Evolutionary conservation across 1,140 invertebrate species (phyloP).

Genomic region (Zophobas atratus): DNA sequence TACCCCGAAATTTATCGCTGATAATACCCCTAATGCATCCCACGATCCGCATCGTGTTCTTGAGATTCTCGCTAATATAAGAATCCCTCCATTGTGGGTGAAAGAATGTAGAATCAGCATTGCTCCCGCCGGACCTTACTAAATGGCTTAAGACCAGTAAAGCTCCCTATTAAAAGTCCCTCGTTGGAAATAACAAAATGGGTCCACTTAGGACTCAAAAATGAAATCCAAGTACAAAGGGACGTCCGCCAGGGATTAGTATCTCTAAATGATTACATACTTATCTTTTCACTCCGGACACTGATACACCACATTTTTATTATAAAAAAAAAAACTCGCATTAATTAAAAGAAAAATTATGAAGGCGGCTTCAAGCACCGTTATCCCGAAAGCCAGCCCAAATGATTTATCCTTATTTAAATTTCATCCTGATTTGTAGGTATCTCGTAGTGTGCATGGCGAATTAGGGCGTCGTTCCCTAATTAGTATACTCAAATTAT

Average conservation of each 20-base stretch:
- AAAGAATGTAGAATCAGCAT: slow-evolving; percentile 28
- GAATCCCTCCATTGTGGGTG: not conserved
- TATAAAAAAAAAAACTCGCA: not conserved
- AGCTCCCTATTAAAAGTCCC: slow-evolving; percentile 3
- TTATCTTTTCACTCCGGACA: no score
- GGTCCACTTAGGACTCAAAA: not conserved
- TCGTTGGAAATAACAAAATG: slow-evolving; percentile 15
- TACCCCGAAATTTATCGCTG: not conserved
- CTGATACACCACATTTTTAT: no score
- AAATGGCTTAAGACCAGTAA: slow-evolving; percentile 14
- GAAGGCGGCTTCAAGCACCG: not conserved
- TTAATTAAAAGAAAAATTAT: not conserved
- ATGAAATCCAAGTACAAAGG: not conserved
- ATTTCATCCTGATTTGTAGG: not conserved
- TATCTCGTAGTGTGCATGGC: not conserved
- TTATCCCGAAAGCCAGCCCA: not conserved
- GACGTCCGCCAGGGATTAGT: no score
- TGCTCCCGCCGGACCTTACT: slow-evolving; percentile 1
- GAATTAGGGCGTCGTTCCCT: not conserved
- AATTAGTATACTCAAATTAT: not conserved
- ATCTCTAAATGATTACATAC: no score
- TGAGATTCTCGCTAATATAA: slow-evolving; percentile 1
- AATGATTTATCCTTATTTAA: not conserved
- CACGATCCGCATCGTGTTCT: not conserved
- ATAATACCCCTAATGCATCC: slow-evolving; percentile 1